Evolutionary conservation across 2,113 vertebrate genomes (phyloP).

Genomic region (Elachura formosa): DNA sequence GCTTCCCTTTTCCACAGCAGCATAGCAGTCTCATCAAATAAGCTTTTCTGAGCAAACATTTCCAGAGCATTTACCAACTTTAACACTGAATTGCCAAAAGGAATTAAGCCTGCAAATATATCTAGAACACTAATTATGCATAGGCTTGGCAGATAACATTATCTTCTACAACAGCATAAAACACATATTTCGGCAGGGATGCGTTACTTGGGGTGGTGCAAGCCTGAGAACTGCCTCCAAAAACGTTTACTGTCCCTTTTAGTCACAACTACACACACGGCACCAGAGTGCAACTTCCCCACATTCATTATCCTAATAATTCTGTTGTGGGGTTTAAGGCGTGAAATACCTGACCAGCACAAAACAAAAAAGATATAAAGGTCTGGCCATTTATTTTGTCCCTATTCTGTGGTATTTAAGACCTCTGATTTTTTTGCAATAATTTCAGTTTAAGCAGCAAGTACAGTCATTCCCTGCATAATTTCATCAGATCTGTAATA

Average conservation of each 20-base stretch:
- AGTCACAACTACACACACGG: not conserved
- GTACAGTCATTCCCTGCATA: not conserved
- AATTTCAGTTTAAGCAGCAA: not conserved
- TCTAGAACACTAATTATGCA: not conserved
- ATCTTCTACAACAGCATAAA: not conserved
- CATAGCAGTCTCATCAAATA: not conserved
- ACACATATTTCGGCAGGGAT: not conserved
- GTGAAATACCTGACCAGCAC: not conserved
- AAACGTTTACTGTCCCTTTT: not conserved
- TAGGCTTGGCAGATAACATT: not conserved
- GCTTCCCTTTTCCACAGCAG: not conserved
- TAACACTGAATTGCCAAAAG: not conserved
- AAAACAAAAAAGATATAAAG: not conserved
- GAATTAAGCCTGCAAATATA: not conserved
- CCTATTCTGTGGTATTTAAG: not conserved
- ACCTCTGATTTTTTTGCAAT: not conserved
- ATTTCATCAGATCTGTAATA: not conserved
- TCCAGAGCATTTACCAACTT: not conserved
- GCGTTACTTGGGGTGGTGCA: accelerated
- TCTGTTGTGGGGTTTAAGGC: not conserved
- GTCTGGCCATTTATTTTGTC: not conserved
- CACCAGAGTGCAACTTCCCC: not conserved
- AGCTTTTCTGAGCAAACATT: not conserved
- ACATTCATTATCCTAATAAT: not conserved
- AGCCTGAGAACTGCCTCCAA: not conserved